These are phyloP conservation scores for Cottoperca gobio DNA, from an alignment of 2,797 vertebrate species.

Conservation along the genomic window DNA sequence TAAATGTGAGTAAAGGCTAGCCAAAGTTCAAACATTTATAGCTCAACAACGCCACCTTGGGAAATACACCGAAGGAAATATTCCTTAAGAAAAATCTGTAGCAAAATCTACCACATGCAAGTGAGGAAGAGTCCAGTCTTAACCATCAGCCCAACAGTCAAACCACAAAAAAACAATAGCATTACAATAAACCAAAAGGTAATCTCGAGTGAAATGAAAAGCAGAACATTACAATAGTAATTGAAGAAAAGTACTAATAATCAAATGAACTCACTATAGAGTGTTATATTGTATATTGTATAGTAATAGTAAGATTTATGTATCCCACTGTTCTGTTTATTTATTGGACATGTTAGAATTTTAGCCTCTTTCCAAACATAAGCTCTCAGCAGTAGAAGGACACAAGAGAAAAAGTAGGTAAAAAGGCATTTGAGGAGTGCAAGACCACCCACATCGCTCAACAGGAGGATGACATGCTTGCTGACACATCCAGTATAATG, in stretches of 20 bases:
- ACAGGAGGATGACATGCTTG: slow-evolving; percentile 27
- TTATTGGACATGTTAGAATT: not conserved
- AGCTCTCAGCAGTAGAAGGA: not conserved
- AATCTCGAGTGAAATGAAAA: not conserved
- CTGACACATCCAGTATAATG: slow-evolving; percentile 31
- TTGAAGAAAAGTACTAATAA: not conserved
- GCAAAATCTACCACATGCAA: not conserved
- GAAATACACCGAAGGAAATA: not conserved
- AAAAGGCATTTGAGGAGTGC: slow-evolving; percentile 31
- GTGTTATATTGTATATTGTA: too few species aligned
- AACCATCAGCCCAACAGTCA: not conserved
- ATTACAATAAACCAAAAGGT: not conserved
- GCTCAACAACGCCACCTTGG: slow-evolving; percentile 15
- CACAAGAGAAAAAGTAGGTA: slow-evolving; percentile 16
- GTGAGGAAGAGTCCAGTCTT: not conserved
- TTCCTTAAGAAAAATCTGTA: not conserved
- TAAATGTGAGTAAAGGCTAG: not conserved
- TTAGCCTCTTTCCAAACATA: not conserved
- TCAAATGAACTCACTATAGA: not conserved
- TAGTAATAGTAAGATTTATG: not conserved
- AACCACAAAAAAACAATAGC: not conserved
- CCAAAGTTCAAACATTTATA: not conserved
- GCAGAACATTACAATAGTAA: not conserved
- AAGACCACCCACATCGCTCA: slow-evolving; percentile 17
- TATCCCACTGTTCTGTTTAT: not conserved